Evolutionary conservation across 2,113 vertebrate genomes (phyloP).

Genomic region (Columba janthina): DNA sequence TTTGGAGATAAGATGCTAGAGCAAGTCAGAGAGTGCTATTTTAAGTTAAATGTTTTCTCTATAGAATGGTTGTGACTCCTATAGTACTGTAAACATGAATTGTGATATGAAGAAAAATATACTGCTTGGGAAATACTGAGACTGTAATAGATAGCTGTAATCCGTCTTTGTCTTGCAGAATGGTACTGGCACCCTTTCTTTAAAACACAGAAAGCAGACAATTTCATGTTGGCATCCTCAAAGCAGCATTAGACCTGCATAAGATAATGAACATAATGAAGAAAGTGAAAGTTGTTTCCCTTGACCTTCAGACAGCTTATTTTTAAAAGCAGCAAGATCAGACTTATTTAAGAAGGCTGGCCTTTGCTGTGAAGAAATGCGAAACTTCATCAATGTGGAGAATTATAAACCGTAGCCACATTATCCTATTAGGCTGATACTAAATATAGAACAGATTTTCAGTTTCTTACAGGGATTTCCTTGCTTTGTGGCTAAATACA

Average conservation of each 20-base stretch:
- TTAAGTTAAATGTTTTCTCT: neutral
- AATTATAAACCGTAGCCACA: neutral
- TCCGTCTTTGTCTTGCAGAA: neutral
- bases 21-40: neutral
- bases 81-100: neutral
- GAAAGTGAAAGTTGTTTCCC: neutral
- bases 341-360: neutral
- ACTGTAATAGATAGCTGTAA: neutral
- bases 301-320: neutral
- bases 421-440: conserved; percentile 44
- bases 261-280: neutral
- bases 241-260: neutral
- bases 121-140: neutral
- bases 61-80: neutral
- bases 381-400: neutral
- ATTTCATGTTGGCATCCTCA: neutral
- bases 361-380: neutral
- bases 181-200: neutral
- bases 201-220: rapidly evolving
- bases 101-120: neutral
- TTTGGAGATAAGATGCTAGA: neutral
- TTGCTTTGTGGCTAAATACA: conserved; percentile 24
- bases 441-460: conserved; percentile 56
- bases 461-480: conserved; percentile 16
- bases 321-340: neutral